These are phyloP conservation scores for Kryptolebias marmoratus DNA, from an alignment of 2,113 vertebrate genomes.

Conservation along the genomic window DNA sequence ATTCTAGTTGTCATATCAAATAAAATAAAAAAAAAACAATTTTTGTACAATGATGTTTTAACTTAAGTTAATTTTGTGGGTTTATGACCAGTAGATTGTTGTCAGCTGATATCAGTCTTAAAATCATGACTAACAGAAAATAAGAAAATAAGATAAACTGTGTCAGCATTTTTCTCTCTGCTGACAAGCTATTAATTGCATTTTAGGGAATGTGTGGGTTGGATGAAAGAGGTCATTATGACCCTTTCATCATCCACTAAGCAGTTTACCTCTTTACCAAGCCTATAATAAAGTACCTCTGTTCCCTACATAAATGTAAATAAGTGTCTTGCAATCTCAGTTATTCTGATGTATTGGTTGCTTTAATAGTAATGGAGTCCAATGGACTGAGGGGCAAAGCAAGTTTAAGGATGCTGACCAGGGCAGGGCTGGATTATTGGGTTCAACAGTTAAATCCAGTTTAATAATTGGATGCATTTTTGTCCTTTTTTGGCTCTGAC, in stretches of 20 bases:
- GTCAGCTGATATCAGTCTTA: background rate
- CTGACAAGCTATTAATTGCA: slow-evolving; percentile 58
- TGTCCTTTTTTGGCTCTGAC: slow-evolving; percentile 55
- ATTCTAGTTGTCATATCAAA: no score
- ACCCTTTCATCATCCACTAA: slow-evolving; percentile 68
- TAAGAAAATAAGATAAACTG: slow-evolving; percentile 12
- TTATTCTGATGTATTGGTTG: slow-evolving; percentile 65
- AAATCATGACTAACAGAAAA: slow-evolving; percentile 34
- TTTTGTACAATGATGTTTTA: no score
- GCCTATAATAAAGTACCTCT: slow-evolving; percentile 48
- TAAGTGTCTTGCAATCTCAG: slow-evolving; percentile 66
- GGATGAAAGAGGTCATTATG: slow-evolving; percentile 50
- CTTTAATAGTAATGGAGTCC: slow-evolving; percentile 63
- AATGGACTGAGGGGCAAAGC: slow-evolving; percentile 27
- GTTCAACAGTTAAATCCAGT: slow-evolving; percentile 59
- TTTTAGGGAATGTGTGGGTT: slow-evolving; percentile 40
- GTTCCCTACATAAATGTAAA: slow-evolving; percentile 68
- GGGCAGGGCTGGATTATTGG: slow-evolving; percentile 22
- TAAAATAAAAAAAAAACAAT: no score
- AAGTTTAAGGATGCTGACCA: slow-evolving; percentile 47
- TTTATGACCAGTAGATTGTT: no score
- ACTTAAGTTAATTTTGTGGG: no score
- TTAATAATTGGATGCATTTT: slow-evolving; percentile 52
- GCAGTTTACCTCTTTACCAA: slow-evolving; percentile 60
- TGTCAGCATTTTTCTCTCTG: slow-evolving; percentile 13